These are phyloP conservation scores for Chloebia gouldiae DNA, from an alignment of 2,113 vertebrate species.

Conservation along the genomic window DNA sequence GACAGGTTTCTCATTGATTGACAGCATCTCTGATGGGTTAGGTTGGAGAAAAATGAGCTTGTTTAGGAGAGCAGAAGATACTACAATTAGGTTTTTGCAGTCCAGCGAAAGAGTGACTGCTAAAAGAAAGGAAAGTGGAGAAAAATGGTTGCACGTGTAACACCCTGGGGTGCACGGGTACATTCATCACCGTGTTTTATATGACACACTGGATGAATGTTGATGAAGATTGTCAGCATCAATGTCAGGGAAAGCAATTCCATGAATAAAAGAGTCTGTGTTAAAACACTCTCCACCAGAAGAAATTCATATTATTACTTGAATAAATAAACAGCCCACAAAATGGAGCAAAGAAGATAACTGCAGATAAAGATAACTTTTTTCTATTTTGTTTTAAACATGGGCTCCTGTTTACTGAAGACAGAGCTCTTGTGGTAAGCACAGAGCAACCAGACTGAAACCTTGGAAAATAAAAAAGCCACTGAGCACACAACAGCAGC, in stretches of 20 bases:
- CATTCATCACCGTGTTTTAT: constrained; percentile 48
- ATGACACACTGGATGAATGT: constrained; percentile 6
- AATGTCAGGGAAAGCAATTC: constrained; percentile 1
- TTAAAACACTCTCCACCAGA: background rate
- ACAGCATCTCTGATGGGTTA: constrained; percentile 52
- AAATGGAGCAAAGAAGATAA: background rate
- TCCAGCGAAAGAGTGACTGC: background rate
- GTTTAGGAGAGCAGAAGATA: constrained; percentile 60
- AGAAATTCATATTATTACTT: constrained; percentile 10
- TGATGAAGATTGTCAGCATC: constrained; percentile 41
- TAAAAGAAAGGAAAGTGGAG: background rate
- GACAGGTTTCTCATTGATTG: constrained; percentile 20
- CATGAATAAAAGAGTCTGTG: background rate
- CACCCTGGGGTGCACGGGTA: background rate
- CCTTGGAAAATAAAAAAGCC: background rate
- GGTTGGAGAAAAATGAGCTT: constrained; percentile 61
- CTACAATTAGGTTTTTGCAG: constrained; percentile 50
- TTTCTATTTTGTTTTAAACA: background rate
- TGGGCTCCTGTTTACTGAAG: background rate
- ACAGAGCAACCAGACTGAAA: background rate
- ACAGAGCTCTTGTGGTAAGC: accelerated
- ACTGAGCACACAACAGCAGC: background rate
- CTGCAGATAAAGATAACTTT: background rate
- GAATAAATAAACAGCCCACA: background rate
- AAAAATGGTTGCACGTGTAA: background rate